Evolutionary conservation across 2,797 vertebrate genomes (phyloP).

Genomic region (Tarsius wallacei): DNA sequence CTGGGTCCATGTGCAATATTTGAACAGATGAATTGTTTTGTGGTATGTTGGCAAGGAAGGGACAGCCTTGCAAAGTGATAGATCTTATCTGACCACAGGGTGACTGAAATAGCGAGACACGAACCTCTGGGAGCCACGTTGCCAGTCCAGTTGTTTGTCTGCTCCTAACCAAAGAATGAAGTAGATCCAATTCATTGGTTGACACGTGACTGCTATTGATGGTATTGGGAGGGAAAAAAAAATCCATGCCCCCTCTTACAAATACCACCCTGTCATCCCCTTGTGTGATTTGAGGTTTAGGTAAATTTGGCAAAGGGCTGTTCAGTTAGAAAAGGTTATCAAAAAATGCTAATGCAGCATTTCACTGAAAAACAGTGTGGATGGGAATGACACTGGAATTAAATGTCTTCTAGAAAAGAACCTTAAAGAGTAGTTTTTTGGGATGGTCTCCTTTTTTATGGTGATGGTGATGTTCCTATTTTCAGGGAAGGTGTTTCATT

Average conservation of each 20-base stretch:
- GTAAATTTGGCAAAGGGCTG: slow-evolving; percentile 34
- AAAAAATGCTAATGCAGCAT: background rate
- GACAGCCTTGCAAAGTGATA: background rate
- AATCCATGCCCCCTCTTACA: background rate
- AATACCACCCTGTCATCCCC: background rate
- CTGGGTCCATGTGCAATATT: background rate
- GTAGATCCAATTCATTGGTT: background rate
- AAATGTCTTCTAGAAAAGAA: background rate
- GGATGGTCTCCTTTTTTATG: background rate
- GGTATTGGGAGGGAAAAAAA: background rate
- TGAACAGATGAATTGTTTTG: background rate
- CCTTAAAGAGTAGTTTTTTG: slow-evolving; percentile 42
- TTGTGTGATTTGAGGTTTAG: background rate
- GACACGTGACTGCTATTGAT: background rate
- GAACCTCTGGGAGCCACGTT: background rate
- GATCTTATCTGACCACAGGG: background rate
- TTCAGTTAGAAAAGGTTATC: slow-evolving; percentile 45
- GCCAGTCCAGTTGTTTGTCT: background rate
- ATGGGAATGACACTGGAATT: background rate
- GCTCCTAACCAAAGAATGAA: slow-evolving; percentile 50
- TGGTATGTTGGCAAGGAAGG: background rate
- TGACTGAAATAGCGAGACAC: background rate
- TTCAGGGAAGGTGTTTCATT: slow-evolving; percentile 10
- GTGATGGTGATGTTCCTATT: background rate
- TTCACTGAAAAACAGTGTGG: background rate